phyloP scores from a whole-genome alignment of 2,113 vertebrate species.

The Mesoclemmys tuberculata region DNA sequence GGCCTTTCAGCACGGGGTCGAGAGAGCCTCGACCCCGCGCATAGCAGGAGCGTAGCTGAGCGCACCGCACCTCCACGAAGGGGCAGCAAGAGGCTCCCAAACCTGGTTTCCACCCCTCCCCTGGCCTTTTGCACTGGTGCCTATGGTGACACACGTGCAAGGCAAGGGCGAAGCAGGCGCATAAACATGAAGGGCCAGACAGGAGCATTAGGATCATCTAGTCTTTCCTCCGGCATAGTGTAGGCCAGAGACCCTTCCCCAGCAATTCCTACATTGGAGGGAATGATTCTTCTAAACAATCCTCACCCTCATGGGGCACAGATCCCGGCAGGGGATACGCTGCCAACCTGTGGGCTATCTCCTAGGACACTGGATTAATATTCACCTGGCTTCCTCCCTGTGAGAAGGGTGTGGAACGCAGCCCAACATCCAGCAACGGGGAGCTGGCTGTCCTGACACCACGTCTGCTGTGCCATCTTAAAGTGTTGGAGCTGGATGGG shows the following conservation, averaged over 20 bases:
- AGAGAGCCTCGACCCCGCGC: too few relatives aligned
- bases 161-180: not conserved
- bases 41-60: not conserved
- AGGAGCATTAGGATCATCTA: not conserved
- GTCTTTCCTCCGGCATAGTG: not conserved
- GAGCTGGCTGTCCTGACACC: too few relatives aligned
- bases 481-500: accelerated
- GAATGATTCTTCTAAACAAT: not conserved
- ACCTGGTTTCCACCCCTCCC: not conserved
- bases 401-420: not conserved
- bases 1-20: too few relatives aligned
- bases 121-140: not conserved
- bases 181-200: not conserved
- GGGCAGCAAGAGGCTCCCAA: not conserved
- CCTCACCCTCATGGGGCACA: not conserved
- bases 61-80: not conserved
- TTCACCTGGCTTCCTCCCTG: not conserved
- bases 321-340: not conserved
- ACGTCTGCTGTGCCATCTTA: too few relatives aligned
- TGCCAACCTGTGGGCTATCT: not conserved
- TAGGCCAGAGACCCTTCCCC: not conserved
- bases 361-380: not conserved
- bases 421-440: too few relatives aligned
- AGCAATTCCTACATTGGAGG: not conserved
- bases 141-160: not conserved